phyloP scores from a whole-genome alignment of 2,888 invertebrate genomes.

The Drosophila aldrichi region DNA sequence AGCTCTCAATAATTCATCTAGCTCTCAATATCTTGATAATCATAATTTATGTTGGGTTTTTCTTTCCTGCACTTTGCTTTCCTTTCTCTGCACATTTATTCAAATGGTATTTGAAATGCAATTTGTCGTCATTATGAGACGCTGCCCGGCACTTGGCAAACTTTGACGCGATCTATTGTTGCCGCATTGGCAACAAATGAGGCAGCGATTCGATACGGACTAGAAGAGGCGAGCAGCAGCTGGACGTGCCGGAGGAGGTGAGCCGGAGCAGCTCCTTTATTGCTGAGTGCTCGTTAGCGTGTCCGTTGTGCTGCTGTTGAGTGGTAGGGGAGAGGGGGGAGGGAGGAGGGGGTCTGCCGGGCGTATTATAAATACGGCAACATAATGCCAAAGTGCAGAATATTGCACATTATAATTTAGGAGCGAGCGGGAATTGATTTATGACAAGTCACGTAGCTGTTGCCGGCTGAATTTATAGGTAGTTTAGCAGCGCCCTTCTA shows the following conservation, averaged over 20 bases:
- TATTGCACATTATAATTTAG: conserved; percentile 59
- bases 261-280: conserved; percentile 4
- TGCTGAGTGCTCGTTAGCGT: conserved; percentile 39
- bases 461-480: conserved; percentile 5
- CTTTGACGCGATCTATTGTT: conserved; percentile 54
- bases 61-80: background rate
- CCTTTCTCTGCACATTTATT: conserved; percentile 11
- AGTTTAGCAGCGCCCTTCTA: background rate
- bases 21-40: conserved; percentile 2
- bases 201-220: background rate
- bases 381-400: conserved; percentile 52
- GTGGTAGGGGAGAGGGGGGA: no score
- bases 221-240: background rate
- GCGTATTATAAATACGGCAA: conserved; percentile 32
- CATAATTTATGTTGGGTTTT: conserved; percentile 5
- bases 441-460: conserved; percentile 73
- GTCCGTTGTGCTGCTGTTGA: conserved; percentile 25
- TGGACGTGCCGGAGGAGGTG: background rate
- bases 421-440: conserved; percentile 68
- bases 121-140: conserved; percentile 69
- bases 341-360: background rate
- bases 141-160: conserved; percentile 49
- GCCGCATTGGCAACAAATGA: conserved; percentile 54
- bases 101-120: conserved; percentile 45
- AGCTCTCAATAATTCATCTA: conserved; percentile 6